Conservation (phyloP, 1,140 invertebrate species). For the Leptinotarsa defecta region DNA sequence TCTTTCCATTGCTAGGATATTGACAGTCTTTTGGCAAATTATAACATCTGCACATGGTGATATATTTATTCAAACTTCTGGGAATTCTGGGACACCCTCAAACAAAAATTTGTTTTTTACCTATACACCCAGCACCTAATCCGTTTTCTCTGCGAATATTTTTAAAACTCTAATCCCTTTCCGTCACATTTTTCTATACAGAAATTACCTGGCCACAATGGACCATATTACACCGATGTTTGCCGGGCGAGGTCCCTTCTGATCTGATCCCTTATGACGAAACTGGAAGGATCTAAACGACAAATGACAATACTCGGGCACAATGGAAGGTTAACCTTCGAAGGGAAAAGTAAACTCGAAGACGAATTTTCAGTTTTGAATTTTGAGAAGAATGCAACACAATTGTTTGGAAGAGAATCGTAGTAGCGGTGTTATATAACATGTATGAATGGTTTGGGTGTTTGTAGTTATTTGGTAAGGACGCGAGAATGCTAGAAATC, state of each 20-base stretch:
- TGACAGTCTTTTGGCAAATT: too few relatives aligned
- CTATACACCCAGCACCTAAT: neutral
- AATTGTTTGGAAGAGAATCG: neutral
- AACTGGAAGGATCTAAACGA: constrained; percentile 1
- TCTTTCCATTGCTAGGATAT: too few relatives aligned
- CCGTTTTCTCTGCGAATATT: neutral
- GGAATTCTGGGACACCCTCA: neutral
- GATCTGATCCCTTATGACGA: neutral
- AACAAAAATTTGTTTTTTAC: constrained; percentile 10
- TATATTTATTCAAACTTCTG: neutral
- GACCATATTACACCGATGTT: constrained; percentile 14
- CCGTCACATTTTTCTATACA: neutral
- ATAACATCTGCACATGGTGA: neutral
- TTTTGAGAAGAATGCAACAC: neutral
- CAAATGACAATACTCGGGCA: constrained; percentile 7
- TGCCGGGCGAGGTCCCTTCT: neutral
- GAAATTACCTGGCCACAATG: constrained; percentile 18
- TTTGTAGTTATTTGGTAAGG: neutral
- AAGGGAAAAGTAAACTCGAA: constrained; percentile 18
- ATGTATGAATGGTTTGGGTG: neutral
- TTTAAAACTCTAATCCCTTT: constrained; percentile 1
- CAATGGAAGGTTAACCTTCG: neutral
- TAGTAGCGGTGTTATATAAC: neutral
- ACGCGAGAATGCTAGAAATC: too few relatives aligned
- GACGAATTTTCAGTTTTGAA: neutral